Conservation (phyloP, 2,797 vertebrate genomes). For the Gorsachius magnificus region DNA sequence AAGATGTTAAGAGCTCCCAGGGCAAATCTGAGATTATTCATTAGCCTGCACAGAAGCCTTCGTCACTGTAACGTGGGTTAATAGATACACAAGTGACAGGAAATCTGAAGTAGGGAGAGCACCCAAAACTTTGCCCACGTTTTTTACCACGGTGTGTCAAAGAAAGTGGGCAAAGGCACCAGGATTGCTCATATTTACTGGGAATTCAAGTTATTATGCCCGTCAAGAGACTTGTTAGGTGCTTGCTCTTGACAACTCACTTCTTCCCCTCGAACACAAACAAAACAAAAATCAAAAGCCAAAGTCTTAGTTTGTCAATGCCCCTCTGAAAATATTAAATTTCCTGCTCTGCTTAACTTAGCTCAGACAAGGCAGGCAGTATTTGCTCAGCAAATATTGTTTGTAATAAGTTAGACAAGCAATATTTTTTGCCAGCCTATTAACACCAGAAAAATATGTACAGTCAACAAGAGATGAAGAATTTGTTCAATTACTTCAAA, state of each 20-base stretch:
- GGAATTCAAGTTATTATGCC: neutral
- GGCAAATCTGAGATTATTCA: neutral
- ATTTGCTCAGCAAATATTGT: conserved; percentile 73
- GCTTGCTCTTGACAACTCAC: neutral
- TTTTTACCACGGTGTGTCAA: neutral
- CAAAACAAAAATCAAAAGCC: conserved; percentile 48
- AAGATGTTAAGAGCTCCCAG: neutral
- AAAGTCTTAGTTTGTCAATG: conserved; percentile 51
- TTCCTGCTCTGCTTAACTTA: conserved; percentile 69
- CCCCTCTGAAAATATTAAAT: conserved; percentile 62
- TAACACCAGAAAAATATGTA: conserved; percentile 48
- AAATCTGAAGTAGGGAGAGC: neutral
- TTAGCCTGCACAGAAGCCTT: neutral
- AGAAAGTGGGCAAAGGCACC: neutral
- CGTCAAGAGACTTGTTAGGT: neutral
- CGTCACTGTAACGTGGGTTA: neutral
- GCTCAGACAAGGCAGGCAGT: conserved; percentile 61
- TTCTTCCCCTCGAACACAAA: conserved; percentile 16
- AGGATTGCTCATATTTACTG: neutral
- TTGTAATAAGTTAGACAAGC: conserved; percentile 56
- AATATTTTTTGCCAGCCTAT: conserved; percentile 53
- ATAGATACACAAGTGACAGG: neutral
- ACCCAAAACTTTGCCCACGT: neutral
- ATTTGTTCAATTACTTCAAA: conserved; percentile 58
- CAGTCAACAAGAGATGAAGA: conserved; percentile 60